Evolutionary conservation across 2,113 vertebrate genomes (phyloP), one percentile per base, ranked within the genome.

Genomic region (Dasypus novemcinctus): DNA sequence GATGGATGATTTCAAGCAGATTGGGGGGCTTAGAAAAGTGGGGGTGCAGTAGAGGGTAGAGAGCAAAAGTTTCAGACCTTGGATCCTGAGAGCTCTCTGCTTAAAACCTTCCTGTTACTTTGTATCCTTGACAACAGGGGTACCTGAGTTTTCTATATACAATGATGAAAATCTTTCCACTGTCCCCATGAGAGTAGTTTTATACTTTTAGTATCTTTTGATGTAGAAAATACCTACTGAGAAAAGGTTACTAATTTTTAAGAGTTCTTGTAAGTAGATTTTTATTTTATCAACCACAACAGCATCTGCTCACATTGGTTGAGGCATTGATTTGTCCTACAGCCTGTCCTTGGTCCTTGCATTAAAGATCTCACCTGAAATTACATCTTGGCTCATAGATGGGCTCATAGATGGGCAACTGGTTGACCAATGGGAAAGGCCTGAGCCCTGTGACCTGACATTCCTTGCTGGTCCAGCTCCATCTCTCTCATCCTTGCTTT

Each of bases 1-100:
- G 52, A 93, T 29, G 31, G 76, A 92, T 57, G 59, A 80, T 96
- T 95, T 95, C 82, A 68, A 96, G 52, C 83, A 81, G 33, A 76
- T 29, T 5, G 14, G 6, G 69, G 41, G 52, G 38, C 41, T 63
- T 41, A 7, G 81, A 71, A 88, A 83, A 64, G 69, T 80, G 11
- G 41, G 71, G 84, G 91, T 29, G 6, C 25, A 46, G 38, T 69
- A 25, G n/a, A 64, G 23, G 82, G 33, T 83, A 23, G 29, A 46
- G 85, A 92, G 54, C 68, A 66, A 7, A 89, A 89, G 46, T 79
- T 36, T 23, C 21, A 76, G 95, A 74, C 76, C 57, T 80, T 18
- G 12, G 57, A n/a, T 94, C 81, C 27, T 87, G 38, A 66, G 66
- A 85, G 43, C 68, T 79, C 74, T 75, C 91, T 57, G 66, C 80